phyloP scores from a whole-genome alignment of 2,797 vertebrate species.

The Austrolebias charrua region DNA sequence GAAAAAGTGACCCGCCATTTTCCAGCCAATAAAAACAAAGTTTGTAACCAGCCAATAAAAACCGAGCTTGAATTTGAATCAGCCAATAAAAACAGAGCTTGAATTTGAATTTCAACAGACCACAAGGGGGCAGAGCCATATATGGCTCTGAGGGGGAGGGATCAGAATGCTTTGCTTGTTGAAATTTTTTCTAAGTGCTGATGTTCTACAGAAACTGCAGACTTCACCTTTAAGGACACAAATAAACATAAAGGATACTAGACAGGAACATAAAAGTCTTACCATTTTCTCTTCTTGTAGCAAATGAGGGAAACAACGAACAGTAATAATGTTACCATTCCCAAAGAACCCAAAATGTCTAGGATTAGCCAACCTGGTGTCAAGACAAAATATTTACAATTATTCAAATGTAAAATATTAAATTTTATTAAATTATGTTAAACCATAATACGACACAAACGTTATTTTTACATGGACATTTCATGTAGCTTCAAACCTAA shows the following conservation, averaged over 20 bases:
- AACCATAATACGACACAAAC: background rate
- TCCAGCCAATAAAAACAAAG: too few relatives aligned
- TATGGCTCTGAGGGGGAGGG: too few relatives aligned
- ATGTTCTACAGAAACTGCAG: too few relatives aligned
- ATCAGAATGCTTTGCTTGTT: too few relatives aligned
- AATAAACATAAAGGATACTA: conserved; percentile 3
- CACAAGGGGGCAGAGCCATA: too few relatives aligned
- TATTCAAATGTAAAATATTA: conserved; percentile 5
- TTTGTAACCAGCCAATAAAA: too few relatives aligned
- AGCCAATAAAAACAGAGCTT: too few relatives aligned
- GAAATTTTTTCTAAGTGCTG: too few relatives aligned
- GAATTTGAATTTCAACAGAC: too few relatives aligned
- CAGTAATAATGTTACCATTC: conserved; percentile 79
- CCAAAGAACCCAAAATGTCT: conserved; percentile 87
- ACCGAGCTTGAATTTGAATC: too few relatives aligned
- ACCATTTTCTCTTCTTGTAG: conserved; percentile 95
- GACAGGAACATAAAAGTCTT: conserved; percentile 16
- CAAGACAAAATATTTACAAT: conserved; percentile 11
- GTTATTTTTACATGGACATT: background rate
- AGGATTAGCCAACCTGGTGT: conserved; percentile 85
- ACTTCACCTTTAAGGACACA: conserved; percentile 9
- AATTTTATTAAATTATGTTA: background rate
- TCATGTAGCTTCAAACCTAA: background rate
- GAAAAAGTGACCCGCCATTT: too few relatives aligned
- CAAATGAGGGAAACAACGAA: conserved; percentile 84